Evolutionary conservation across 2,888 invertebrate genomes (phyloP).

Genomic region (Ophion obscuratus): DNA sequence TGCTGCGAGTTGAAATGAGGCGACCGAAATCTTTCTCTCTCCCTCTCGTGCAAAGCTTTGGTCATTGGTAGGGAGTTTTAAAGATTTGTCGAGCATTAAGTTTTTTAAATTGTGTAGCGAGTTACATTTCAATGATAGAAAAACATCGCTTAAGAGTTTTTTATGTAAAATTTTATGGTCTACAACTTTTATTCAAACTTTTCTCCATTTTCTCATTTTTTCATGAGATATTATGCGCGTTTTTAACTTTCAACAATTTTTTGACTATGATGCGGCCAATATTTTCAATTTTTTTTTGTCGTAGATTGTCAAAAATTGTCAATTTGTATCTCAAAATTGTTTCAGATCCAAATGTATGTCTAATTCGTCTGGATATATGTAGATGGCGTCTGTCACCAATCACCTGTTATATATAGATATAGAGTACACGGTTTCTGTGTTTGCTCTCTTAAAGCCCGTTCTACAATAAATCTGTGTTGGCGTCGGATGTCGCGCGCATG

Average conservation of each 20-base stretch:
- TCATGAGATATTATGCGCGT: constrained; percentile 17
- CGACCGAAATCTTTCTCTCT: constrained; percentile 21
- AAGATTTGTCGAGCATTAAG: not conserved
- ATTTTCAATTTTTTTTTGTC: no score
- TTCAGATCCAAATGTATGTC: no score
- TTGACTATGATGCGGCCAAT: not conserved
- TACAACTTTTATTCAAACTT: constrained; percentile 19
- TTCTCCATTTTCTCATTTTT: not conserved
- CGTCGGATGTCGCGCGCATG: no score
- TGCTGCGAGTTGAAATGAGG: no score
- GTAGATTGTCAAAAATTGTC: no score
- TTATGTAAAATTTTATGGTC: constrained; percentile 21
- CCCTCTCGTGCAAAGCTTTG: constrained; percentile 4
- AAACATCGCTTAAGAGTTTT: not conserved
- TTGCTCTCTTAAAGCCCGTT: no score
- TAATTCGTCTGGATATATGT: no score
- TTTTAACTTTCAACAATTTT: constrained; percentile 7
- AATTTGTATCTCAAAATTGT: no score
- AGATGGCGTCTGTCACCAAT: no score
- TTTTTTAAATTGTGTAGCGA: not conserved
- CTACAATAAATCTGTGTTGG: no score
- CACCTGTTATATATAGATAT: no score
- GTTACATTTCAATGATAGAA: constrained; percentile 12
- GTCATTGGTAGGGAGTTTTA: constrained; percentile 6
- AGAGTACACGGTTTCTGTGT: no score